phyloP scores from a whole-genome alignment of 2,888 invertebrate genomes.

The Entomobrya multifasciata region DNA sequence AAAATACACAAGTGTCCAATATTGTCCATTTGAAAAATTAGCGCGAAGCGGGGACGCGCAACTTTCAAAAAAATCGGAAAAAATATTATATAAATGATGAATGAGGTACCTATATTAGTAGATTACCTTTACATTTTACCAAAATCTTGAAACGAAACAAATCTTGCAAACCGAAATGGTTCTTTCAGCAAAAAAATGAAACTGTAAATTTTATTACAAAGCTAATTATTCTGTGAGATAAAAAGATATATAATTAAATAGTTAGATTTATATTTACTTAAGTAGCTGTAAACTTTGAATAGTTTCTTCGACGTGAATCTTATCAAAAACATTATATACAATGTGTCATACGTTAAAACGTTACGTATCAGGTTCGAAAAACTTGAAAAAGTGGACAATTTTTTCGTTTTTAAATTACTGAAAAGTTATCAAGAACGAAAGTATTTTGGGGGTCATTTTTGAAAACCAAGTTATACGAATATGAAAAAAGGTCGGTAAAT shows the following conservation, averaged over 20 bases:
- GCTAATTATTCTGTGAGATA: background rate
- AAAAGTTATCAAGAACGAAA: constrained; percentile 29
- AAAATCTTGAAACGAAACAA: constrained; percentile 66
- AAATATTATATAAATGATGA: constrained; percentile 16
- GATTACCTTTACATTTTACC: background rate
- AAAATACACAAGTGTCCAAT: no score
- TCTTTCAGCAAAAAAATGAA: constrained; percentile 63
- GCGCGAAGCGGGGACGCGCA: no score
- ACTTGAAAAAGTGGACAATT: background rate
- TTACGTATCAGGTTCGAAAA: no score
- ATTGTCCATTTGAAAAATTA: no score
- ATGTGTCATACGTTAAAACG: no score
- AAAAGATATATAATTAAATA: no score
- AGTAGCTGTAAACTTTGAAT: no score
- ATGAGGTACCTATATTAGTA: background rate
- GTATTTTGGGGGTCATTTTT: constrained; percentile 48
- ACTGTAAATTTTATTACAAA: constrained; percentile 9
- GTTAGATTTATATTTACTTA: no score
- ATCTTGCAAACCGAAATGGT: constrained; percentile 67
- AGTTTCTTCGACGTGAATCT: no score
- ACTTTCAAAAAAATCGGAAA: background rate
- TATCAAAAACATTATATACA: no score
- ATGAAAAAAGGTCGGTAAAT: constrained; percentile 22
- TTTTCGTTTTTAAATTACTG: background rate
- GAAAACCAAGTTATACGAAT: constrained; percentile 10